phyloP scores from a whole-genome alignment of 2,888 invertebrate genomes.

The Leucania comma region DNA sequence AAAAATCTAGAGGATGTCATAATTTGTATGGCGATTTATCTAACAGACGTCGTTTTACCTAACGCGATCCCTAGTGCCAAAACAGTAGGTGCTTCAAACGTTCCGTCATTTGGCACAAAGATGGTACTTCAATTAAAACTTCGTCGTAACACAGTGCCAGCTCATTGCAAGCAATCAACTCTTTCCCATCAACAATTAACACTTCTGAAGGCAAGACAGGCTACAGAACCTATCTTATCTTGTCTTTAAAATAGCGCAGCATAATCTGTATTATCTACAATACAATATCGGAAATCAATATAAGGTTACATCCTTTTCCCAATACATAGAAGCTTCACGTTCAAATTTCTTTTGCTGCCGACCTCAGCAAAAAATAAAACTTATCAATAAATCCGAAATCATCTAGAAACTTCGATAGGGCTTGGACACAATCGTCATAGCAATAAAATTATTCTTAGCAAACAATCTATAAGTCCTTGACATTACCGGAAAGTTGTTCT shows the following conservation, averaged over 20 bases:
- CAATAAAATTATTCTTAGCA: slow-evolving; percentile 26
- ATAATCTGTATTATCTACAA: not conserved
- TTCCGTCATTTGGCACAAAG: slow-evolving; percentile 41
- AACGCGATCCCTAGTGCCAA: slow-evolving; percentile 27
- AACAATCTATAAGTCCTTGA: slow-evolving; percentile 49
- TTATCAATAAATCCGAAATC: slow-evolving; percentile 25
- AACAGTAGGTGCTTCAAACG: slow-evolving; percentile 28
- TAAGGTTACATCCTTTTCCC: not conserved
- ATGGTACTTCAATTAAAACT: slow-evolving; percentile 49
- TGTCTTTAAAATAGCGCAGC: not conserved
- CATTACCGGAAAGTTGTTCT: slow-evolving; percentile 55
- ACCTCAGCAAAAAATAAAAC: not conserved
- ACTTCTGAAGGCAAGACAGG: not conserved
- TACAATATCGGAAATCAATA: not conserved
- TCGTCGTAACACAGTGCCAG: slow-evolving; percentile 2
- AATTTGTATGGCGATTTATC: not conserved
- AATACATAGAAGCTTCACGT: no score
- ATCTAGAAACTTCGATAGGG: slow-evolving; percentile 31
- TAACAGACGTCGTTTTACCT: not conserved
- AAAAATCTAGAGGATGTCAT: not conserved
- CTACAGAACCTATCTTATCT: not conserved
- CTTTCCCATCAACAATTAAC: not conserved
- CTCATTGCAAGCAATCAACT: not conserved
- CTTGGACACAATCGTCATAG: slow-evolving; percentile 10
- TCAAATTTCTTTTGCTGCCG: not conserved